Base-by-base conservation (phyloP, 2,888 invertebrate genomes). In the Drosophila rellima region DNA sequence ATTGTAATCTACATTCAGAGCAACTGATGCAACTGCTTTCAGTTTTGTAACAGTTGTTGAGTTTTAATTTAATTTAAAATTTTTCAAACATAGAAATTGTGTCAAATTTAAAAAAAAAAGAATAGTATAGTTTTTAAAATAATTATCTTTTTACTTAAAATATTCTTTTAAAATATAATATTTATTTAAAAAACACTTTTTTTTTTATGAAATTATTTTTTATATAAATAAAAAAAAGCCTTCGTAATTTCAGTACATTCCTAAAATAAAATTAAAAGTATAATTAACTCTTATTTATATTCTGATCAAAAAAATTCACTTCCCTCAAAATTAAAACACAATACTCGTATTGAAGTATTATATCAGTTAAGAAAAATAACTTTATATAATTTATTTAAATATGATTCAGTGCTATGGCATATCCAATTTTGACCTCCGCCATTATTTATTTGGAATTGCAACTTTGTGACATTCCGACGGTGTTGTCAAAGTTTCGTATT, bases 1-100 rank as follows among this genome's bases (percentile, higher is more conserved):
- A 66, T 59, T 68, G 64, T 78, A 70, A 84, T 84, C 88, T 63
- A 42, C 35, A 70, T 62, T 64, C 68, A 66, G 66, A 29, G 68
- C 52, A 56, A 64, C 20, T 51, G 39, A 3, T 31, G 48, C 64
- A 45, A 59, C n/a, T 20, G 3, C 10, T n/a, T 20, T 11, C 4
- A n/a, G 40, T 33, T 31, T 5, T 18, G 7, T 26, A 1, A 10
- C 7, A n/a, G 1, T 42, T 42, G n/a, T n/a, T n/a, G n/a, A n/a
- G n/a, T n/a, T n/a, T n/a, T n/a, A n/a, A n/a, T 20, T 18, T 20
- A 23, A 23, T n/a, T 7, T 2, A n/a, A 42, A 42, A 11, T n/a
- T 20, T 2, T 6, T 0, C 2, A 20, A 13, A 20, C 13, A 13
- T 13, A 13, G 2, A 33, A 33, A 10, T 0, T 13, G 3, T 33